phyloP scores from a whole-genome alignment of 2,797 vertebrate species.

The Diplodus sargus region DNA sequence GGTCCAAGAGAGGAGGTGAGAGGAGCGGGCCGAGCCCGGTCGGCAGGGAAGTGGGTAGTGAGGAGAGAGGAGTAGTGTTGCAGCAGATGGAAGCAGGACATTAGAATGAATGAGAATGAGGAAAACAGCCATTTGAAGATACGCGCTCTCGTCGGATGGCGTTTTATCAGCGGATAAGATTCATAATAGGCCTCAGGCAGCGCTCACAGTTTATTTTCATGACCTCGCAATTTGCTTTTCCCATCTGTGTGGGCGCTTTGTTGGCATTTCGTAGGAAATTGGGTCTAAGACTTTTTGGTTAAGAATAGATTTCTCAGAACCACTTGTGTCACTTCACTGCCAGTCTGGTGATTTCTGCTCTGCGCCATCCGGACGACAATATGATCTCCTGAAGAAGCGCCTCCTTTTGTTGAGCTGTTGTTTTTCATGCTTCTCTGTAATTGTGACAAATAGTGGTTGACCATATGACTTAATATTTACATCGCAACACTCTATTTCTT shows the following conservation, averaged over 20 bases:
- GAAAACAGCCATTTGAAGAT: conserved; percentile 19
- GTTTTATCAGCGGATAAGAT: neutral
- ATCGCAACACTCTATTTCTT: too few species aligned
- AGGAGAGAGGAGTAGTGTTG: conserved; percentile 48
- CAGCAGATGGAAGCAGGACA: conserved; percentile 65
- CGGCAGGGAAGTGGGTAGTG: conserved; percentile 62
- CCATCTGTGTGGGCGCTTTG: neutral
- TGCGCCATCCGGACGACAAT: neutral
- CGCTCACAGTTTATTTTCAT: neutral
- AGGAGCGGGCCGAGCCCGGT: conserved; percentile 61
- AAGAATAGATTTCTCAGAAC: neutral
- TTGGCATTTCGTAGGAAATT: too few species aligned
- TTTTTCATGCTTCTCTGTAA: neutral
- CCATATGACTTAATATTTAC: too few species aligned
- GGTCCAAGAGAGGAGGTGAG: conserved; percentile 94
- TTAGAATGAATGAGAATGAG: conserved; percentile 49
- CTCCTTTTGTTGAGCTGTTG: neutral
- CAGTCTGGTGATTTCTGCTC: neutral
- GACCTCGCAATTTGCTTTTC: neutral
- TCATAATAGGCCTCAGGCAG: neutral
- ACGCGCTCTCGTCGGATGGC: neutral
- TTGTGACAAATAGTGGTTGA: neutral
- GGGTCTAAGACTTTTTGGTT: neutral
- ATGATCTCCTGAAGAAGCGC: neutral
- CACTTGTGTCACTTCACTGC: neutral